Evolutionary conservation across 2,888 invertebrate genomes (phyloP).

Genomic region (Frankliniella fusca): DNA sequence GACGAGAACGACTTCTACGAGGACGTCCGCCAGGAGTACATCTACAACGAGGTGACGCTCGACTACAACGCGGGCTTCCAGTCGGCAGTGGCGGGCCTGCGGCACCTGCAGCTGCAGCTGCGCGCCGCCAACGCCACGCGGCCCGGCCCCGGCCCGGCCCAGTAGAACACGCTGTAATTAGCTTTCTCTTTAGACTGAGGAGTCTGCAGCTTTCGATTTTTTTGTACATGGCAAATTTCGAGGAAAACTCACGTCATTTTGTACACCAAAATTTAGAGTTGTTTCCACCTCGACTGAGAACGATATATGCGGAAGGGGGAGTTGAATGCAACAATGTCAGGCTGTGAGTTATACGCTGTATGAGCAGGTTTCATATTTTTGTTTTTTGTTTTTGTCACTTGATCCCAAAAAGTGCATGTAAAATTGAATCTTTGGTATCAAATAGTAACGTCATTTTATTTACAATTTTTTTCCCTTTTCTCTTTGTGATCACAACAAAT

Average conservation of each 20-base stretch:
- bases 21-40: constrained; percentile 53
- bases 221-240: neutral
- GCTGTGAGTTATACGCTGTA: neutral
- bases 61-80: constrained; percentile 58
- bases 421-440: neutral
- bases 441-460: neutral
- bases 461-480: neutral
- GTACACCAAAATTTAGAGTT: too few species aligned
- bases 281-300: too few species aligned
- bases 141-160: too few species aligned
- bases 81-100: constrained; percentile 51
- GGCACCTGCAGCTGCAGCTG: constrained; percentile 43
- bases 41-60: constrained; percentile 55
- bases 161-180: too few species aligned
- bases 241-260: neutral
- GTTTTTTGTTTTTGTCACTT: neutral
- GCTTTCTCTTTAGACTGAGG: too few species aligned
- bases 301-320: neutral
- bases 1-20: constrained; percentile 52
- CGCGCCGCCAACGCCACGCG: too few species aligned
- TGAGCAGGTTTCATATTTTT: neutral
- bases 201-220: too few species aligned
- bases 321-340: neutral
- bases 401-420: neutral
- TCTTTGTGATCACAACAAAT: neutral